Conservation (phyloP, 2,113 vertebrate species). For the Tretioscincus oriximinensis region DNA sequence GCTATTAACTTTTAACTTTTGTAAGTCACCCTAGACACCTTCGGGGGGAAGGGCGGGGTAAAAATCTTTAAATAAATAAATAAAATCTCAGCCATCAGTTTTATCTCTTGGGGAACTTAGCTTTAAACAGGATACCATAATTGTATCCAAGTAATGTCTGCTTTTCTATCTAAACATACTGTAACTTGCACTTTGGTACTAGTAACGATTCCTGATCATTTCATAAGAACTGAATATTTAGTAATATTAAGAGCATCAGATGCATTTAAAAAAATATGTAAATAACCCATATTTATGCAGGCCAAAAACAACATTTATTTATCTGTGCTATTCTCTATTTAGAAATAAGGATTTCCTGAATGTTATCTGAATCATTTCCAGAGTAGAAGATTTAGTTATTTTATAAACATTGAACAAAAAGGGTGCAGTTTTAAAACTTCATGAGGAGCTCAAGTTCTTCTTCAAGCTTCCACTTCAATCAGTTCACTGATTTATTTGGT, state of each 20-base stretch:
- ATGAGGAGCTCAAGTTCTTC: neutral
- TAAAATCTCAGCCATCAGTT: no score
- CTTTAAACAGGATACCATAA: neutral
- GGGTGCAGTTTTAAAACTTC: slow-evolving; percentile 36
- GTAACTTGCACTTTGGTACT: neutral
- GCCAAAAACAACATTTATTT: neutral
- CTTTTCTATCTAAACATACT: neutral
- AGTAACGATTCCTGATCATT: neutral
- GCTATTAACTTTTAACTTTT: no score
- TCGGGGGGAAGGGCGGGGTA: no score
- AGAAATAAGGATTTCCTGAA: neutral
- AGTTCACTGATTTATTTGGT: neutral
- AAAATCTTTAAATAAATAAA: no score
- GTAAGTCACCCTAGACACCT: no score
- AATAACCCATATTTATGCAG: neutral
- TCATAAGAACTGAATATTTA: neutral
- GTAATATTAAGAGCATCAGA: neutral
- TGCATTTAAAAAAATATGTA: neutral
- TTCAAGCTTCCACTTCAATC: neutral
- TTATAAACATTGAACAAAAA: neutral
- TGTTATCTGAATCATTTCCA: no score
- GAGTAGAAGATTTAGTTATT: neutral
- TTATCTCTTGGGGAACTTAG: no score
- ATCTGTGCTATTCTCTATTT: neutral
- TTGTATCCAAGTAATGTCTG: neutral